These are phyloP conservation scores for Pomacea canaliculata DNA, from an alignment of 2,888 invertebrate genomes.

Conservation along the genomic window DNA sequence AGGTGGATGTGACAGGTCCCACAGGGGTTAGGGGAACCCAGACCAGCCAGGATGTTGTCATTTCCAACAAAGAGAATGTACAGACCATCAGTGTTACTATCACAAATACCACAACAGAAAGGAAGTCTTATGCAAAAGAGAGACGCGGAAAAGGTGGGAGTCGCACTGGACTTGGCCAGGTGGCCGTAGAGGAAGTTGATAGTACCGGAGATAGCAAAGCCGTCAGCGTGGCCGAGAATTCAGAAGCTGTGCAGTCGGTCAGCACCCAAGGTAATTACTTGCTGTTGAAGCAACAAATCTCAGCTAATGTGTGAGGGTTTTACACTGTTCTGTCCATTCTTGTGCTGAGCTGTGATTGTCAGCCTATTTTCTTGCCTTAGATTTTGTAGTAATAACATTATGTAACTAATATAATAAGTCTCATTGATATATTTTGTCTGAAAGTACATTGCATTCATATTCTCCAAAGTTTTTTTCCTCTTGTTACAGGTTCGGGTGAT, in stretches of 20 bases:
- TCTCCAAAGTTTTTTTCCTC: neutral
- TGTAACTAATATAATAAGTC: too few species aligned
- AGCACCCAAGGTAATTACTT: neutral
- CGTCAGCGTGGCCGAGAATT: neutral
- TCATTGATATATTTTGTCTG: too few species aligned
- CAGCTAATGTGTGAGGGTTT: conserved; percentile 10
- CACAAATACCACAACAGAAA: conserved; percentile 44
- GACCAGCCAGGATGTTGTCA: conserved; percentile 32
- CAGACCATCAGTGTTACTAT: conserved; percentile 44
- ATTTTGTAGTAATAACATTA: too few species aligned
- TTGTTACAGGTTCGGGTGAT: conserved; percentile 14
- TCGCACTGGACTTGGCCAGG: conserved; percentile 6
- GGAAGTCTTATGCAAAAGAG: conserved; percentile 53
- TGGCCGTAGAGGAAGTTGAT: conserved; percentile 10
- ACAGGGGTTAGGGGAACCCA: conserved; percentile 16
- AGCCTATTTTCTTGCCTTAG: too few species aligned
- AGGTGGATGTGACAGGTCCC: conserved; percentile 12
- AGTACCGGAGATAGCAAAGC: conserved; percentile 1
- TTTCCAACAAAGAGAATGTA: conserved; percentile 41
- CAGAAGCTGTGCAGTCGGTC: too few species aligned
- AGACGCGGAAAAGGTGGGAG: conserved; percentile 41
- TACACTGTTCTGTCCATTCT: neutral
- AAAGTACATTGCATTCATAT: too few species aligned
- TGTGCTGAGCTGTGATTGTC: too few species aligned
- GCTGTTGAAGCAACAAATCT: conserved; percentile 3